Evolutionary conservation across 2,888 invertebrate genomes (phyloP).

Genomic region (Phengaris arion): DNA sequence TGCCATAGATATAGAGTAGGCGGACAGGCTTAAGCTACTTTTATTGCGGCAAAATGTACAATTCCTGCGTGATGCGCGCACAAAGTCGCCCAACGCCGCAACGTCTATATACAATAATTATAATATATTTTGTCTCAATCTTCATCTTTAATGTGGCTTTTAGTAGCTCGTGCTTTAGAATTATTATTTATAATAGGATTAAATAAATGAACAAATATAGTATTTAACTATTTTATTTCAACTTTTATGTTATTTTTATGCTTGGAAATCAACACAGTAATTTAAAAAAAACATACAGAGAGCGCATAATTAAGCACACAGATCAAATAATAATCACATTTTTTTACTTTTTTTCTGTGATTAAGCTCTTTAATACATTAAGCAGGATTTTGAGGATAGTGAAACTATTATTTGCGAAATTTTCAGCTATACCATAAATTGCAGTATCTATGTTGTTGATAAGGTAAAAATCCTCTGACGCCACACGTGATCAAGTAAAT

Average conservation of each 20-base stretch:
- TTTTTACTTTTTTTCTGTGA: too few species aligned
- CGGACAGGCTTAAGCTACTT: too few species aligned
- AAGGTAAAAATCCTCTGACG: too few species aligned
- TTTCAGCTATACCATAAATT: not conserved
- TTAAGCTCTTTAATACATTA: not conserved
- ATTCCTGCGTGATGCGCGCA: too few species aligned
- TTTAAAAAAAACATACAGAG: not conserved
- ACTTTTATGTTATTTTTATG: constrained; percentile 1
- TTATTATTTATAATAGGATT: not conserved
- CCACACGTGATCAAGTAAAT: too few species aligned
- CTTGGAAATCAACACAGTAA: not conserved
- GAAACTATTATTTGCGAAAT: not conserved
- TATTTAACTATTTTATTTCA: not conserved
- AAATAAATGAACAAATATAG: not conserved
- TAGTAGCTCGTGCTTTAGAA: not conserved
- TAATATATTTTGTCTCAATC: not conserved
- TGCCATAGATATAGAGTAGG: too few species aligned
- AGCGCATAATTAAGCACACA: not conserved
- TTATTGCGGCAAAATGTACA: too few species aligned
- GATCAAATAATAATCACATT: too few species aligned
- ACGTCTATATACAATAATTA: too few species aligned
- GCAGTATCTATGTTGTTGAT: too few species aligned
- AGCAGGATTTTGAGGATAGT: constrained; percentile 13
- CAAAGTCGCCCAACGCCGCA: too few species aligned
- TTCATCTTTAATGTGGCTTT: not conserved